A percentile compares a stretch with the other conserved stretches of the same genome.
Evolutionary conservation across 2,113 vertebrate genomes (phyloP).

Genomic region (Cranoglanis bouderius): DNA sequence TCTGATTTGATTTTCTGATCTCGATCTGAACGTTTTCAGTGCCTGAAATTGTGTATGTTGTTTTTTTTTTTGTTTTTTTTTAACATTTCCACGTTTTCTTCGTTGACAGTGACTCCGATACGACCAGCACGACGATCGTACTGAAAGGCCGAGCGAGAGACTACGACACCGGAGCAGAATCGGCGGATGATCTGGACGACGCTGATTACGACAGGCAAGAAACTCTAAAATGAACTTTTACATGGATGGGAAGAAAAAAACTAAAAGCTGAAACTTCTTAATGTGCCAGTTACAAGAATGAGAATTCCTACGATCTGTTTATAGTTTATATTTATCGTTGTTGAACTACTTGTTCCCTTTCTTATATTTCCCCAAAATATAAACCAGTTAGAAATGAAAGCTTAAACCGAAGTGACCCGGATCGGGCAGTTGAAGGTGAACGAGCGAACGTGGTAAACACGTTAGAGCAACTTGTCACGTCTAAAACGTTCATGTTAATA

Average conservation of each 20-base stretch:
- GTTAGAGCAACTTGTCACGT: too few species aligned
- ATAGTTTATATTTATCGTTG: not conserved
- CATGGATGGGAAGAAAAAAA: not conserved
- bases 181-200: constrained; percentile 84
- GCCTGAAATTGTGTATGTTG: not conserved
- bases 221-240: not conserved
- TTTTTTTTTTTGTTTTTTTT: too few species aligned
- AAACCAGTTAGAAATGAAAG: not conserved
- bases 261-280: not conserved
- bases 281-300: not conserved
- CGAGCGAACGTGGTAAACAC: not conserved
- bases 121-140: constrained; percentile 67
- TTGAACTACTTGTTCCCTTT: not conserved
- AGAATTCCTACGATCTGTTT: not conserved
- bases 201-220: constrained; percentile 78
- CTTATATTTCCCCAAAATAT: too few species aligned
- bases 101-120: constrained; percentile 72
- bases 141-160: constrained; percentile 66
- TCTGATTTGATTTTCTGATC: too few species aligned
- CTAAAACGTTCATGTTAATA: not conserved
- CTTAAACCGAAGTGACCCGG: too few species aligned
- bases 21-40: not conserved
- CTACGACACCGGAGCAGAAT: constrained; percentile 80
- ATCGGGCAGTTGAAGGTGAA: not conserved
- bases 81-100: not conserved